A percentile compares a stretch with the other conserved stretches of the same genome.
Conservation (phyloP, 2,888 invertebrate species). For the Torymus auratus region DNA sequence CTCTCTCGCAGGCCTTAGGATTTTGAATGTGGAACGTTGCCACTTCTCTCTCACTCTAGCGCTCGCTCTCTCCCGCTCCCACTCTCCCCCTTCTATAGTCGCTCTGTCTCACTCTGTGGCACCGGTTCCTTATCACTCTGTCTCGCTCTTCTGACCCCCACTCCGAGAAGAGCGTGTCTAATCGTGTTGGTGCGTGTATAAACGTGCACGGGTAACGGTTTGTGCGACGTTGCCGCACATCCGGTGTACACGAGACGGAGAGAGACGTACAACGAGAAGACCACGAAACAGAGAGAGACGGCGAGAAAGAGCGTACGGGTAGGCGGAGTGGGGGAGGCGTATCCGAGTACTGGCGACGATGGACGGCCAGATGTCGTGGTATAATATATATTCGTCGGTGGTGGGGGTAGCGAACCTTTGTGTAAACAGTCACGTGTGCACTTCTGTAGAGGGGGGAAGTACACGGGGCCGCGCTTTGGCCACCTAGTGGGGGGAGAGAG, state of each 20-base stretch:
- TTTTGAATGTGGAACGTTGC: constrained; percentile 76
- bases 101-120: constrained; percentile 17
- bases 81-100: not conserved
- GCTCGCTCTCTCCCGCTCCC: constrained; percentile 19
- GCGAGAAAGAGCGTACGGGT: constrained; percentile 60
- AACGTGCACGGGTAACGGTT: constrained; percentile 69
- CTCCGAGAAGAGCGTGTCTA: not conserved
- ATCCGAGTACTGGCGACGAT: constrained; percentile 38
- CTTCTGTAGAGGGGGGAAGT: not conserved
- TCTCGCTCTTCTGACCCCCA: constrained; percentile 8
- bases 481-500: constrained; percentile 50
- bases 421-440: constrained; percentile 60
- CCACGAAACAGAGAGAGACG: no score
- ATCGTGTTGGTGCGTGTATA: constrained; percentile 57
- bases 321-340: constrained; percentile 65
- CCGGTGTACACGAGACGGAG: constrained; percentile 62
- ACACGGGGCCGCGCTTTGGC: constrained; percentile 13
- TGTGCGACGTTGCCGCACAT: constrained; percentile 75
- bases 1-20: constrained; percentile 61
- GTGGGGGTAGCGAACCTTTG: constrained; percentile 64
- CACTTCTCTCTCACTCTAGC: constrained; percentile 67
- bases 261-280: no score
- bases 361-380: constrained; percentile 56
- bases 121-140: constrained; percentile 38
- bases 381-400: constrained; percentile 55